phyloP scores from a whole-genome alignment of 1,140 invertebrate genomes.

The Cecropterus lyciades region DNA sequence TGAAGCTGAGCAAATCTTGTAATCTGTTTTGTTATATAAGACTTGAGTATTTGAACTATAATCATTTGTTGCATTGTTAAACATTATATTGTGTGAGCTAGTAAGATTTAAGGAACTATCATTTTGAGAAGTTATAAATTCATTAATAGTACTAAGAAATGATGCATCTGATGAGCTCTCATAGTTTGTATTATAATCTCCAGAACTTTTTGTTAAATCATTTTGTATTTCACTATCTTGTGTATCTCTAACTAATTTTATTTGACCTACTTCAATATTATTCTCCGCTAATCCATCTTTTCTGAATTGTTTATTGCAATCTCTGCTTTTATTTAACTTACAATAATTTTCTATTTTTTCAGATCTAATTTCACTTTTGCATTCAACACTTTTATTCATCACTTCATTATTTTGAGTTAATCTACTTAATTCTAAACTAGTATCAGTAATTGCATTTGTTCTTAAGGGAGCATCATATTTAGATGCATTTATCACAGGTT shows the following conservation, averaged over 20 bases:
- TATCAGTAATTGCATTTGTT: slow-evolving; percentile 76
- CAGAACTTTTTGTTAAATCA: slow-evolving; percentile 30
- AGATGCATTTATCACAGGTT: slow-evolving; percentile 74
- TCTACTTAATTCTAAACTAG: slow-evolving; percentile 76
- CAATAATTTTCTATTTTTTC: slow-evolving; percentile 81
- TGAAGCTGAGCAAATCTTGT: slow-evolving; percentile 31
- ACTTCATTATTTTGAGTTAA: slow-evolving; percentile 61
- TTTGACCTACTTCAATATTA: slow-evolving; percentile 43
- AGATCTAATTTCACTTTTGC: slow-evolving; percentile 71
- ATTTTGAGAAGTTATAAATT: slow-evolving; percentile 47
- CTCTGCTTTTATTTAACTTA: slow-evolving; percentile 80
- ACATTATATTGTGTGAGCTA: slow-evolving; percentile 14
- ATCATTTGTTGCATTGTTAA: slow-evolving; percentile 30
- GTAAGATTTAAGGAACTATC: slow-evolving; percentile 35
- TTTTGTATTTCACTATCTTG: slow-evolving; percentile 37
- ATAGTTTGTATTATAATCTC: slow-evolving; percentile 42
- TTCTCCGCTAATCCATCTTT: slow-evolving; percentile 45
- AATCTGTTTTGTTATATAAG: no score
- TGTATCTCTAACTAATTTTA: slow-evolving; percentile 32
- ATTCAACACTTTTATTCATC: slow-evolving; percentile 50
- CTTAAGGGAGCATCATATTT: slow-evolving; percentile 63
- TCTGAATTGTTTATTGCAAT: slow-evolving; percentile 57
- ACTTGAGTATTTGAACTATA: slow-evolving; percentile 42
- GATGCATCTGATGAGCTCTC: slow-evolving; percentile 69
- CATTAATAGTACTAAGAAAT: slow-evolving; percentile 62